Base-by-base conservation (phyloP, 2,888 invertebrate genomes). In the Pseudoips prasinana region DNA sequence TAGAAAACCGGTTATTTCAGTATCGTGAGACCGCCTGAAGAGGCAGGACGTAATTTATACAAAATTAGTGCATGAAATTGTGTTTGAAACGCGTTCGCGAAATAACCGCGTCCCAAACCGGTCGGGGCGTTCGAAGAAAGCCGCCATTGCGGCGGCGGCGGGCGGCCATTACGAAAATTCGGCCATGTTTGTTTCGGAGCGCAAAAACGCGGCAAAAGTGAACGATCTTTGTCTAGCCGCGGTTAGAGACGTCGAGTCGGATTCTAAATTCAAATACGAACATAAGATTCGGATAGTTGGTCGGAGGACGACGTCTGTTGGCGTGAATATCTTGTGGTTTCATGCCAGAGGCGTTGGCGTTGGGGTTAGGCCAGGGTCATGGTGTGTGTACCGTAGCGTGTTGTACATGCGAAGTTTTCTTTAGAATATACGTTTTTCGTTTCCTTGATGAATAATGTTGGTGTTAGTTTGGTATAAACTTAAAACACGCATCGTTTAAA, bases 1-100 rank as follows among this genome's bases (percentile, higher is more conserved):
- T 68, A 70, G 61, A 64, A 68, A 78, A 80, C 82, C 71, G 75
- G 77, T 80, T 74, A 73, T 81, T 81, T 80, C 79, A 82, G 82
- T 83, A 65, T 64, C 64, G 67, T 69, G 71, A 61, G 67, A 72
- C 64, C 64, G 63, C 69, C 77, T 79, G 74, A 75, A 69, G 73
- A 61, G 79, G 65, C 62, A 65, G 73, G 78, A 82, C 82, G 82
- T 79, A 64, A 72, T 68, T 67, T 73, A 62, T 64, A 58, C 58
- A 60, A 70, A 71, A 73, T 68, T 69, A 57, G 67, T 65, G 62
- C 64, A 68, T 65, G 58, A 61, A 65, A 64, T 63, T 56, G 64
- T 56, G 59, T 60, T 64, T 61, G 64, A 47, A 59, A 61, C 61
- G 65, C 55, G 64, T 60, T 77, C 72, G 77, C 75, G 59, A 77